Base-by-base conservation (phyloP, 2,113 vertebrate genomes). In the Dicentrarchus labrax region DNA sequence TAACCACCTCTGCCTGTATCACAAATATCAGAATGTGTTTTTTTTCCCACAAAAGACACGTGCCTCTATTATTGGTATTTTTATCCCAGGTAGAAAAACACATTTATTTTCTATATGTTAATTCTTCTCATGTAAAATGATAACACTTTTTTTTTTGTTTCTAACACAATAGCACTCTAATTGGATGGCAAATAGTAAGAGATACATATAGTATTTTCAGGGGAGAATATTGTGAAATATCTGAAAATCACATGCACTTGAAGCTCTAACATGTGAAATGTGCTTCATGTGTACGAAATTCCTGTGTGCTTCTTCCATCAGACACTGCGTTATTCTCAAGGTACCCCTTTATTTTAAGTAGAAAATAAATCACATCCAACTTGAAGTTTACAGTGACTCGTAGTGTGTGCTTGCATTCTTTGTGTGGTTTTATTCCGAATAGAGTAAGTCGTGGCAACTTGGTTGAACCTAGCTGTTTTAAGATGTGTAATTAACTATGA, bases 401-500 rank as follows among this genome's bases (percentile, higher is more conserved):
- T 30, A 30, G 30, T 30, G 30, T 24, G 56, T 3, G 13, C 10
- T 21, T 15, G 10, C 2, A 54, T 71, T 24, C 5, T n/a, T n/a
- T 45, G n/a, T 43, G 54, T n/a, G n/a, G 5, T 53, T 65, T 19
- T 59, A 59, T 12, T 68, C 17, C 51, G 36, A 10, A 57, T 36
- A 6, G 19, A 66, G 48, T 21, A 36, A 66, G 61, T 60, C 62
- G 39, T 47, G 48, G 76, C 16, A 17, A 72, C 71, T 53, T 76
- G 69, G 51, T 68, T 56, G 79, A 65, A 24, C 68, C 16, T 48
- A 13, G 30, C 36, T 11, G 68, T 56, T 78, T 78, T 61, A 71
- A 76, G 41, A 62, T 5, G 30, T 61, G 47, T 62, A 79, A 72
- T 76, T 76, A 72, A 70, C 43, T 61, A 41, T 36, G 24, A 80